Conservation (phyloP, 2,797 vertebrate genomes). For the Enteromius fasciolatus region DNA sequence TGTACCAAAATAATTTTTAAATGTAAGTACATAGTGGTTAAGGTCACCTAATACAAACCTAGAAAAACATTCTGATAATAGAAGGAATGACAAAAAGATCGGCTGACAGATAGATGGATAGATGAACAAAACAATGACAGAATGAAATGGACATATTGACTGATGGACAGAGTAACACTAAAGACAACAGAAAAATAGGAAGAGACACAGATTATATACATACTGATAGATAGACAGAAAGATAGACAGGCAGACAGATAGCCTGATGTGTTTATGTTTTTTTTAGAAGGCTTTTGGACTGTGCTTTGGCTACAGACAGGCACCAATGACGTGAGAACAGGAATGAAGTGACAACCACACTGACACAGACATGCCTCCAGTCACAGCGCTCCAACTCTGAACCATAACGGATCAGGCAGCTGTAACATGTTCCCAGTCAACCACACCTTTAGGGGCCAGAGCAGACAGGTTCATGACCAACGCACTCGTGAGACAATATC, state of each 20-base stretch:
- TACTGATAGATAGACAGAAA: background rate
- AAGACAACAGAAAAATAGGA: background rate
- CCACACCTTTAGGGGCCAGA: constrained; percentile 29
- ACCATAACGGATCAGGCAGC: constrained; percentile 27
- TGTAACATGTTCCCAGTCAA: constrained; percentile 34
- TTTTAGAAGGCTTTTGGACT: background rate
- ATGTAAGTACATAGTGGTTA: too few species aligned
- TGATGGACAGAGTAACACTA: background rate
- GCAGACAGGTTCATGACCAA: constrained; percentile 28
- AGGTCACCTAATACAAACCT: background rate
- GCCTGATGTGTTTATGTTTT: background rate
- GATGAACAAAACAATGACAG: background rate
- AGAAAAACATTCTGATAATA: background rate
- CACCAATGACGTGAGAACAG: constrained; percentile 26
- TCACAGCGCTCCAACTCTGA: constrained; percentile 27
- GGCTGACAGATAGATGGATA: background rate
- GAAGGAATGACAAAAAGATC: background rate
- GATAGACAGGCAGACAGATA: background rate
- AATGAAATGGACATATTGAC: background rate
- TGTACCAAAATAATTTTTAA: too few species aligned
- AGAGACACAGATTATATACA: background rate
- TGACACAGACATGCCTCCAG: constrained; percentile 49
- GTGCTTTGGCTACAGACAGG: background rate
- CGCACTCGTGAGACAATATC: background rate
- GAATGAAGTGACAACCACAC: constrained; percentile 29